Conservation (phyloP, 2,113 vertebrate species). For the Vimba vimba region DNA sequence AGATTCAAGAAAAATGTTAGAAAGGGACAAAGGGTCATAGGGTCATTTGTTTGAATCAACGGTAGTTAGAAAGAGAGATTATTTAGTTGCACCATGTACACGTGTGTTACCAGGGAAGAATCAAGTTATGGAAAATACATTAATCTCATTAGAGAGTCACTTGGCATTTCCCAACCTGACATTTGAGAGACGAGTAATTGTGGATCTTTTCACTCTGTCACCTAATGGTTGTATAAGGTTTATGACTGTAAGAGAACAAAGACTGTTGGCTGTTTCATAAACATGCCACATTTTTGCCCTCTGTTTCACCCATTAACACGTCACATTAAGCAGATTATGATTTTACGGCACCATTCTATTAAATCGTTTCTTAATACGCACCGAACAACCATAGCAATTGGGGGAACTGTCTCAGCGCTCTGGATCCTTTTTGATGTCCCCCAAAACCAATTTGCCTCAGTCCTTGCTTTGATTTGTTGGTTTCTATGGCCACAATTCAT, state of each 20-base stretch:
- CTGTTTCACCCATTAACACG: constrained; percentile 43
- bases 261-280: constrained; percentile 58
- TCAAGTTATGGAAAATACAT: constrained; percentile 77
- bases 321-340: constrained; percentile 50
- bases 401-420: constrained; percentile 48
- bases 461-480: constrained; percentile 62
- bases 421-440: constrained; percentile 48
- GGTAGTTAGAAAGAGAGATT: no score
- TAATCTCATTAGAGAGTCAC: constrained; percentile 73
- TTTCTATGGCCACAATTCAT: constrained; percentile 71
- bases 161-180: constrained; percentile 70
- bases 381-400: constrained; percentile 30
- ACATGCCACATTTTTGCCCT: constrained; percentile 55
- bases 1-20: no score
- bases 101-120: constrained; percentile 70
- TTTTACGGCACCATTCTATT: constrained; percentile 1
- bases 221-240: constrained; percentile 63
- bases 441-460: constrained; percentile 52
- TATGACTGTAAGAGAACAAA: constrained; percentile 63
- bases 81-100: constrained; percentile 20
- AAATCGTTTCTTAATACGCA: constrained; percentile 15
- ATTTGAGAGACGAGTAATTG: constrained; percentile 74
- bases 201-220: constrained; percentile 67
- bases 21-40: no score
- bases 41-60: no score